Evolutionary conservation across 2,113 vertebrate genomes (phyloP), one percentile per base, ranked within the genome.

Genomic region (Odocoileus hemionus): DNA sequence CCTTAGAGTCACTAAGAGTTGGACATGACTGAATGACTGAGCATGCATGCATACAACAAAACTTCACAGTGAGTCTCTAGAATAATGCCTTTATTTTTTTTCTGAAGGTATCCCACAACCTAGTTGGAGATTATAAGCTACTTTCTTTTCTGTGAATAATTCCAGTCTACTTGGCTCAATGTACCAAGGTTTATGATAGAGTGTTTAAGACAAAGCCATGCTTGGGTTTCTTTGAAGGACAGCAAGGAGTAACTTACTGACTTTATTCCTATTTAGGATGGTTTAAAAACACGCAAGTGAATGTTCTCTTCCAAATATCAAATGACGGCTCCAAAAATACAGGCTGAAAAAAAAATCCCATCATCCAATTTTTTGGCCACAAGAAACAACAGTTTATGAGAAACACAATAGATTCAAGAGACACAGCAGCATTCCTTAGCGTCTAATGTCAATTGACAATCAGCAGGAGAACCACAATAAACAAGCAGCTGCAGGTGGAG

Each of bases 331-430:
- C 91, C 94, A 93, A 96, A 98, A 97, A 97, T 94, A 96, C 84
- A 97, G 85, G 92, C 85, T 0, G 47, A 93, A 89, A 96, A 94
- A 93, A 58, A 70, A 89, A 47, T 17, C n/a, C 50, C 97, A 94
- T 91, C 94, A 76, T 97, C 93, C 43, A 94, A 45, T 45, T 93
- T 60, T 96, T 67, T 50, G 95, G 94, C 97, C 97, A 97, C 98
- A 98, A 97, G 98, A 98, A 98, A 98, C 95, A 95, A 57, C 17
- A 82, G 94, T 98, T 98, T 96, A 97, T 93, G 97, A 97, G 97
- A 98, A 98, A 91, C 96, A 96, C 96, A 94, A 89, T 10, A 1
- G 92, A 94, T 96, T 61, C 43, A 79, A 97, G 97, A 93, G 96
- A 80, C 76, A 0, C 16, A n/a, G 91, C 0, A 84, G 83, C 96